phyloP scores from a whole-genome alignment of 1,140 invertebrate genomes.

The Trichonephila clavata region DNA sequence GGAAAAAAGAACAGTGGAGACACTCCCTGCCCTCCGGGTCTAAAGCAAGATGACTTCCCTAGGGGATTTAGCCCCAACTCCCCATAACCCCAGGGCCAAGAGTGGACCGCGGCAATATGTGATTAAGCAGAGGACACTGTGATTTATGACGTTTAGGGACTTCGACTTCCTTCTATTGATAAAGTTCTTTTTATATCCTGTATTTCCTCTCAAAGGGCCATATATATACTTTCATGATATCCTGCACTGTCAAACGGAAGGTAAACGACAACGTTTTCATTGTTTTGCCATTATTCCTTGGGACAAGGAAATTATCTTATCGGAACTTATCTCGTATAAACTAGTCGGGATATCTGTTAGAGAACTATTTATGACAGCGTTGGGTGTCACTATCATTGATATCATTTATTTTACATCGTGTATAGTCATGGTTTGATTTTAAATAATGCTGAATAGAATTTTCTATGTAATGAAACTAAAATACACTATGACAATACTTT shows the following conservation, averaged over 20 bases:
- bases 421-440: too few relatives aligned
- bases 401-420: too few relatives aligned
- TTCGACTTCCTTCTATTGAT: constrained; percentile 4
- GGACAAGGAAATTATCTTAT: not conserved
- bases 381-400: too few relatives aligned
- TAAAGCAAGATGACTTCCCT: not conserved
- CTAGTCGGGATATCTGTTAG: too few relatives aligned
- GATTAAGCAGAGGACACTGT: constrained; percentile 33
- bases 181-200: constrained; percentile 31
- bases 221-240: not conserved
- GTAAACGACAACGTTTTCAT: not conserved
- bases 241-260: not conserved
- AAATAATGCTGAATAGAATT: too few relatives aligned
- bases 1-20: not conserved
- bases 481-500: too few relatives aligned
- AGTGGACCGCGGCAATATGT: constrained; percentile 13
- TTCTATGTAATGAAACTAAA: too few relatives aligned
- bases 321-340: too few relatives aligned
- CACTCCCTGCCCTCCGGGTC: not conserved
- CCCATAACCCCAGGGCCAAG: not conserved
- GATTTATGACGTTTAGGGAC: constrained; percentile 21
- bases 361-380: too few relatives aligned
- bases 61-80: not conserved
- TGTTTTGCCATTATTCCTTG: not conserved
- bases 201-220: constrained; percentile 16